A percentile compares a stretch with the other conserved stretches of the same genome.
phyloP scores from a whole-genome alignment of 1,140 invertebrate species.

The Eulimnadia texana region DNA sequence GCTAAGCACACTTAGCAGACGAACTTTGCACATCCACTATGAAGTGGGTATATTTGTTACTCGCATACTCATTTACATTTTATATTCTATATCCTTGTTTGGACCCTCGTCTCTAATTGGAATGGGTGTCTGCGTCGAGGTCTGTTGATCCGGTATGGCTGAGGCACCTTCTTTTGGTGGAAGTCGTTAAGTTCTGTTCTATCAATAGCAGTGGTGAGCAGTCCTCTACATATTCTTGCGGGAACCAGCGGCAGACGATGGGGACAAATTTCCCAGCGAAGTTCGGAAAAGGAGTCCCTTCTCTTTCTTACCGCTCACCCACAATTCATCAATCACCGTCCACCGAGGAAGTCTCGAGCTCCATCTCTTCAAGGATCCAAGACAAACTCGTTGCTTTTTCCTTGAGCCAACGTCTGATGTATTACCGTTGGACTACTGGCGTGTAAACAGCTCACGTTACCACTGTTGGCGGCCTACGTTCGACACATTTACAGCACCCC shows the following conservation, averaged over 20 bases:
- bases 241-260: not conserved
- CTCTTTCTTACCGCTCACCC: not conserved
- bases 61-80: not conserved
- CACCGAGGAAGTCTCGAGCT: not conserved
- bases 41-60: not conserved
- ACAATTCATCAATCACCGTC: not conserved
- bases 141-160: not conserved
- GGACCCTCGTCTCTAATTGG: not conserved
- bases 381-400: not conserved
- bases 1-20: too few species aligned
- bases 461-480: not conserved
- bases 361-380: not conserved
- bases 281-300: not conserved
- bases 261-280: not conserved
- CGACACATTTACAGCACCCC: not conserved
- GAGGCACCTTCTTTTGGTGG: not conserved
- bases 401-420: not conserved
- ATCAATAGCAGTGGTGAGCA: not conserved
- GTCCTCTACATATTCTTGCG: not conserved
- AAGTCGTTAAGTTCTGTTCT: not conserved
- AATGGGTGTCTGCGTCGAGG: not conserved
- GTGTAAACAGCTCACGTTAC: not conserved
- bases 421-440: not conserved
- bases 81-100: not conserved
- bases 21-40: too few species aligned